Conservation (phyloP, 2,797 vertebrate genomes). For the Enteromius argenteus region DNA sequence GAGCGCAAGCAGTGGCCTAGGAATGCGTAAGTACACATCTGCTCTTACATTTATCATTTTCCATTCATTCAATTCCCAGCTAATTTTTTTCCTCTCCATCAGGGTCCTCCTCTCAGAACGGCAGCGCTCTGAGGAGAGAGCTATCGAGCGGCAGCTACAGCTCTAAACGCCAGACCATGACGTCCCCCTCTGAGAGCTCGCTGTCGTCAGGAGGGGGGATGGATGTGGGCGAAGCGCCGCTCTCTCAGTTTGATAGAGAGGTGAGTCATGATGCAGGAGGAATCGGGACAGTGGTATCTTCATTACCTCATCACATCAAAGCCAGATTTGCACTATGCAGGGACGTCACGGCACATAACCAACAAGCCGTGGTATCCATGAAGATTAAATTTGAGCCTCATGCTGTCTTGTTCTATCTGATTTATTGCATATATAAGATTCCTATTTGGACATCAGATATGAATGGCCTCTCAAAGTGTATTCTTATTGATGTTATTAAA, state of each 20-base stretch:
- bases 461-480: background rate
- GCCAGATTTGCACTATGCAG: constrained; percentile 5
- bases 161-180: constrained; percentile 91
- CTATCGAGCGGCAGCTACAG: constrained; percentile 91
- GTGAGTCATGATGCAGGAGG: constrained; percentile 74
- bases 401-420: background rate
- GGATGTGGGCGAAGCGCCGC: constrained; percentile 89
- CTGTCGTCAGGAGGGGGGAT: constrained; percentile 94
- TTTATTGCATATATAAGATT: background rate
- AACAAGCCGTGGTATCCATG: constrained; percentile 6
- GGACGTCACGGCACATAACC: background rate
- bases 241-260: constrained; percentile 95
- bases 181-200: constrained; percentile 96
- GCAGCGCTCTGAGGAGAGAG: constrained; percentile 91
- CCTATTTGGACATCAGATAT: background rate
- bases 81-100: background rate
- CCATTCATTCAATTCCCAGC: background rate
- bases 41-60: background rate
- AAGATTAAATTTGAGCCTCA: background rate
- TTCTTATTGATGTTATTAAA: background rate
- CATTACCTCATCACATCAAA: constrained; percentile 37
- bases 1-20: constrained; percentile 96
- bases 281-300: constrained; percentile 15
- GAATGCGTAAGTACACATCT: constrained; percentile 87
- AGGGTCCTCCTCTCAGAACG: constrained; percentile 94